Evolutionary conservation across 1,140 invertebrate genomes (phyloP), one percentile per base, ranked within the genome.

Genomic region (Drosophila sucinea): DNA sequence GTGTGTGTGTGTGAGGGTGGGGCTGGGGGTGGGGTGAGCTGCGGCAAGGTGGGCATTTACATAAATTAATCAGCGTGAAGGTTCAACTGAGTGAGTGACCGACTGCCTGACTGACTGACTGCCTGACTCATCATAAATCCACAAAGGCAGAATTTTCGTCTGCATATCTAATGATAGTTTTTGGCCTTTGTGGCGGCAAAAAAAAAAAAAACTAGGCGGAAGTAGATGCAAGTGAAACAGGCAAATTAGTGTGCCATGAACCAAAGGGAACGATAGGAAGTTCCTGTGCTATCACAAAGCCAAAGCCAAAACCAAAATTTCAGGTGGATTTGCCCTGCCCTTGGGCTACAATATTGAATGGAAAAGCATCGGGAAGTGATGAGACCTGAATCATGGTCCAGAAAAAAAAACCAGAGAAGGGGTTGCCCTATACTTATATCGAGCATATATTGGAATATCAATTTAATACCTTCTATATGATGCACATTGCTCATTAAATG

Each of bases 31-130:
- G 17, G 41, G 11, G 17, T 7, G 44, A 1, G 35, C 2, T 23
- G 44, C 2, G 44, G 23, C 27, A 2, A 51, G 8, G 54, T 33
- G 56, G 60, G 38, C 62, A 55, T 81, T 87, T 79, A 54, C 82
- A 77, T 87, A 68, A 79, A 70, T 73, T 73, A 79, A 73, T 70
- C 71, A 79, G 60, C 62, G 32, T 47, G 5, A 32, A 71, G 44
- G 55, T 47, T 47, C 33, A 32, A 25, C 57, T 11, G 29, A 72
- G 62, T 54, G 71, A 51, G 32, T 25, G 40, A 67, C 51, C 30
- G 57, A 70, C 60, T 25, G 65, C 56, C 51, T 25, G 65, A 60
- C 51, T 64, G 32, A 71, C 44, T 29, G 38, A 61, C 40, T 29
- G 58, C 58, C 61, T 27, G 70, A 71, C 54, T 65, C 55, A 67